Conservation (phyloP, 1,140 invertebrate species). For the Drosophila ogumai region DNA sequence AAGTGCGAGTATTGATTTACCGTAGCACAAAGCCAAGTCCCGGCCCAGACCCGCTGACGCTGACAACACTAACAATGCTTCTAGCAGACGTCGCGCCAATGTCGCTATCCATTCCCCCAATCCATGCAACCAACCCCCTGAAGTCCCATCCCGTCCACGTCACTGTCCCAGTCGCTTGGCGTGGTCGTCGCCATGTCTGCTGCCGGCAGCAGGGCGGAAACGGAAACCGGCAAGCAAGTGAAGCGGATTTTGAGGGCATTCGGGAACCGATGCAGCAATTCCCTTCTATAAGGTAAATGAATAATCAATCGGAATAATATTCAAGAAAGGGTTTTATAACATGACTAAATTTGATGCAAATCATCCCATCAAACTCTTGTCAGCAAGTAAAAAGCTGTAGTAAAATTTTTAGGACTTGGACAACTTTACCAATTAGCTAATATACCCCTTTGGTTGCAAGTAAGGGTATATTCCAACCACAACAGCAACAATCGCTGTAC, state of each 20-base stretch:
- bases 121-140: background rate
- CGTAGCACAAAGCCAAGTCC: constrained; percentile 41
- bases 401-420: background rate
- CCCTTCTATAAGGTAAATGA: constrained; percentile 1
- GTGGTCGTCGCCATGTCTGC: constrained; percentile 52
- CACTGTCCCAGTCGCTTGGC: constrained; percentile 4
- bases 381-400: background rate
- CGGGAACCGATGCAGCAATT: background rate
- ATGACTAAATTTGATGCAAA: background rate
- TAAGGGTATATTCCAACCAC: constrained; percentile 28
- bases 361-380: background rate
- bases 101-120: constrained; percentile 21
- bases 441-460: background rate
- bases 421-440: background rate
- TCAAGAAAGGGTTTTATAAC: background rate
- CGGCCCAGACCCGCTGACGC: constrained; percentile 63
- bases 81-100: constrained; percentile 61
- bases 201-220: constrained; percentile 66
- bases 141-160: background rate
- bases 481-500: constrained; percentile 61
- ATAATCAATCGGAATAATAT: background rate
- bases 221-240: constrained; percentile 60
- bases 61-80: constrained; percentile 46
- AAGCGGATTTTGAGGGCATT: background rate
- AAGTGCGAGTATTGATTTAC: constrained; percentile 69